Evolutionary conservation across 2,888 invertebrate species (phyloP).

Genomic region (Zele albiditarsus): DNA sequence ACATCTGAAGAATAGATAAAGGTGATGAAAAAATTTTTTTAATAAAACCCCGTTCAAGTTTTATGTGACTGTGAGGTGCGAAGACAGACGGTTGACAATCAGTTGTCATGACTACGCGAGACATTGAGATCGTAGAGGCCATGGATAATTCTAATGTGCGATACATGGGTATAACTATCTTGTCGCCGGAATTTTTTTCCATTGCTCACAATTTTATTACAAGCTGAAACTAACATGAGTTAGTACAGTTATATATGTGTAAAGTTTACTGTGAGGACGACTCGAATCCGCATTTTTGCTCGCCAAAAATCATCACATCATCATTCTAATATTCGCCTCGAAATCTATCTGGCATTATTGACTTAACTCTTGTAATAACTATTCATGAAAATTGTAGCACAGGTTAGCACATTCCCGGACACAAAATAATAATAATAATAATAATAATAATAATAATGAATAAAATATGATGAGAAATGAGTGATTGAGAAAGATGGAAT

Average conservation of each 20-base stretch:
- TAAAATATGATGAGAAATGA: background rate
- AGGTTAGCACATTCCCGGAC: constrained; percentile 12
- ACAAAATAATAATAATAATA: background rate
- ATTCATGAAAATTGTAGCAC: constrained; percentile 16
- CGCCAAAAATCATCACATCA: background rate
- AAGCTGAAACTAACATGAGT: too few relatives aligned
- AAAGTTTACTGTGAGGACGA: background rate
- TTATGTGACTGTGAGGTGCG: background rate
- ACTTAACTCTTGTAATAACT: background rate
- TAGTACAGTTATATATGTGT: too few relatives aligned
- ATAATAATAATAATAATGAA: background rate
- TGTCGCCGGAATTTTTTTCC: constrained; percentile 18
- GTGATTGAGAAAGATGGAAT: background rate
- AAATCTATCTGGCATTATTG: background rate
- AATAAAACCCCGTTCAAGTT: constrained; percentile 23
- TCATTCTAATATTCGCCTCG: background rate
- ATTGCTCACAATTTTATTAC: background rate
- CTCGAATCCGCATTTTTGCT: background rate
- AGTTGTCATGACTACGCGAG: constrained; percentile 45
- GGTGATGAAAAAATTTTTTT: constrained; percentile 2
- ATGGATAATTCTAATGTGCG: too few relatives aligned
- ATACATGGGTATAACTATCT: background rate
- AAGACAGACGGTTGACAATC: constrained; percentile 34
- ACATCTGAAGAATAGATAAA: constrained; percentile 26
- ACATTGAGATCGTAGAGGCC: background rate